Conservation (phyloP, 2,113 vertebrate genomes). For the Aspidoscelis tigris region DNA sequence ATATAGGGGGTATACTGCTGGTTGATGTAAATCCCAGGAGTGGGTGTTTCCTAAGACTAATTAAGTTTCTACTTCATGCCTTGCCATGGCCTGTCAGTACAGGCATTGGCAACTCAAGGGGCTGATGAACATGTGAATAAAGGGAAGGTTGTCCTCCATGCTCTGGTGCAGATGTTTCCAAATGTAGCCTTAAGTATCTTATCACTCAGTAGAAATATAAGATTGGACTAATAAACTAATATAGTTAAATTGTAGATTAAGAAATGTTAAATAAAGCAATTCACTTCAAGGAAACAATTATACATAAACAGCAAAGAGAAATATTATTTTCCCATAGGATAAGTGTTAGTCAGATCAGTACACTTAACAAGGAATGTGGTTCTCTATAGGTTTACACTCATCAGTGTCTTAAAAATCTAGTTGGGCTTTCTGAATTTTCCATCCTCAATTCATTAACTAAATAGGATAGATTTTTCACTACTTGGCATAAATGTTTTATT, state of each 20-base stretch:
- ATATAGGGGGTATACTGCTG: too few relatives aligned
- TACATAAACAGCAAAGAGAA: background rate
- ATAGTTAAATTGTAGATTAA: background rate
- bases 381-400: slow-evolving; percentile 33
- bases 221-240: background rate
- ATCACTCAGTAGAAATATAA: background rate
- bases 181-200: background rate
- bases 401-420: slow-evolving; percentile 30
- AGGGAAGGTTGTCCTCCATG: too few relatives aligned
- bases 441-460: slow-evolving; percentile 43
- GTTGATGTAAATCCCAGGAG: too few relatives aligned
- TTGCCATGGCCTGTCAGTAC: too few relatives aligned
- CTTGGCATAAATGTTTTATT: slow-evolving; percentile 30
- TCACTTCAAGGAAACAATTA: slow-evolving; percentile 8
- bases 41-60: too few relatives aligned
- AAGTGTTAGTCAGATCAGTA: slow-evolving; percentile 23
- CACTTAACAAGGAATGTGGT: slow-evolving; percentile 2
- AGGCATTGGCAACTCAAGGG: too few relatives aligned
- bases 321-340: background rate
- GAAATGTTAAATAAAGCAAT: background rate
- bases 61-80: too few relatives aligned
- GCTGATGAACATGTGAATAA: too few relatives aligned
- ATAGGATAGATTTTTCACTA: slow-evolving; percentile 14
- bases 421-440: slow-evolving; percentile 13
- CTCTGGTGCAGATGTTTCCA: too few relatives aligned